Percentiles rank a stretch among this genome's conserved stretches.
Evolutionary conservation across 1,140 invertebrate genomes (phyloP).

Genomic region (Saccostrea glomerata): DNA sequence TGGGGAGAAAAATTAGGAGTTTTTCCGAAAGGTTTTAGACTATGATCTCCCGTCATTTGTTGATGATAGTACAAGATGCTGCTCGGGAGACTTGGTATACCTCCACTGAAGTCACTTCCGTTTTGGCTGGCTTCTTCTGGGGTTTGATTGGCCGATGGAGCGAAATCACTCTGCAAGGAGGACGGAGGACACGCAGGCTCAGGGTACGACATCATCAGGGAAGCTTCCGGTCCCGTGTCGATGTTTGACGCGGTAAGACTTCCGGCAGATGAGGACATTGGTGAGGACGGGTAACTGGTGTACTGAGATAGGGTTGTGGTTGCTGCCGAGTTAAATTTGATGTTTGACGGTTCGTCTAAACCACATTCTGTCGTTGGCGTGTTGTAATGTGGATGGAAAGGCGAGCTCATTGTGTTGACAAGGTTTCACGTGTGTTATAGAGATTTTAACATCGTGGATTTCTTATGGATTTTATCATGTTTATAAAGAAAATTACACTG

Average conservation of each 20-base stretch:
- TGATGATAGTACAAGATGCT: constrained; percentile 62
- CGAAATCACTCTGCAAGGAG: constrained; percentile 14
- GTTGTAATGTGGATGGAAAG: constrained; percentile 54
- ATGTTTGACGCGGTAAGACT: constrained; percentile 51
- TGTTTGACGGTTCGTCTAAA: constrained; percentile 22
- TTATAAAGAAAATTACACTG: too few relatives aligned
- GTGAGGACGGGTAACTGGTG: constrained; percentile 53
- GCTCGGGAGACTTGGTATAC: constrained; percentile 60
- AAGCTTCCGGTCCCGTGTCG: constrained; percentile 46
- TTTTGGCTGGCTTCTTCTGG: constrained; percentile 36
- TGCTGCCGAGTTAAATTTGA: background rate
- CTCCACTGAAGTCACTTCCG: constrained; percentile 50
- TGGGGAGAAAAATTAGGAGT: constrained; percentile 27
- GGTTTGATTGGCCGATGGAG: background rate
- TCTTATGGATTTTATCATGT: too few relatives aligned
- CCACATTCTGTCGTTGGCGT: constrained; percentile 55
- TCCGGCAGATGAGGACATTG: constrained; percentile 39
- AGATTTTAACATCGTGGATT: too few relatives aligned
- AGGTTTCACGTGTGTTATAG: too few relatives aligned
- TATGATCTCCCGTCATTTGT: constrained; percentile 42
- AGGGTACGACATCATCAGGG: constrained; percentile 43
- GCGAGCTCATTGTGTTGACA: constrained; percentile 47
- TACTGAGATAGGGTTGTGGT: constrained; percentile 34
- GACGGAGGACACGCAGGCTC: constrained; percentile 43
- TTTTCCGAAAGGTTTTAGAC: constrained; percentile 49